These are phyloP conservation scores for Tursiops truncatus DNA, from an alignment of 2,113 vertebrate genomes.

Conservation along the genomic window DNA sequence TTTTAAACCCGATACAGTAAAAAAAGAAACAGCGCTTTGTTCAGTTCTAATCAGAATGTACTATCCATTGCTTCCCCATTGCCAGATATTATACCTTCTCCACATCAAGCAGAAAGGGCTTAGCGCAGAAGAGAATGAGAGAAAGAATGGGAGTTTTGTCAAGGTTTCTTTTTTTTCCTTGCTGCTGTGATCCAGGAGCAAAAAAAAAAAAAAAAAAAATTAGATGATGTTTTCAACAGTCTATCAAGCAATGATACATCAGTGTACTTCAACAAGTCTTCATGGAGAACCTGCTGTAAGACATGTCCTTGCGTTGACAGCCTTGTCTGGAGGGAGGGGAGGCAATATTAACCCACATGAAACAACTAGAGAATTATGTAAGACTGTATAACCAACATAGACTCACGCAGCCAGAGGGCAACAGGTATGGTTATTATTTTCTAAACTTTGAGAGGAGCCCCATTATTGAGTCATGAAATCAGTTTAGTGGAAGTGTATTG, in stretches of 20 bases:
- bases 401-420: not conserved
- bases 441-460: not conserved
- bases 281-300: not conserved
- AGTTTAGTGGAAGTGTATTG: not conserved
- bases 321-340: not conserved
- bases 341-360: not conserved
- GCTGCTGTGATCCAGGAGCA: not conserved
- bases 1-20: not conserved
- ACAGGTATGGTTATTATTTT: not conserved
- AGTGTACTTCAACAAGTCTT: not conserved
- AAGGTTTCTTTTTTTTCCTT: not conserved
- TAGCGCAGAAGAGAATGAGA: not conserved
- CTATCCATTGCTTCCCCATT: not conserved
- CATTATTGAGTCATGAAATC: not conserved
- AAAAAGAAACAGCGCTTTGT: not conserved
- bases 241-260: not conserved
- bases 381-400: not conserved
- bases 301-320: fast-evolving
- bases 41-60: not conserved
- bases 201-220: not conserved
- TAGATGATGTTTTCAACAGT: not conserved
- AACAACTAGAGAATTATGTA: not conserved
- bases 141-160: not conserved
- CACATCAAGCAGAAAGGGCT: not conserved
- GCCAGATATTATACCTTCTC: not conserved